Percentiles rank a stretch among this genome's conserved stretches.
These are phyloP conservation scores for Isotomurus palustris DNA, from an alignment of 2,888 invertebrate genomes.

Conservation along the genomic window DNA sequence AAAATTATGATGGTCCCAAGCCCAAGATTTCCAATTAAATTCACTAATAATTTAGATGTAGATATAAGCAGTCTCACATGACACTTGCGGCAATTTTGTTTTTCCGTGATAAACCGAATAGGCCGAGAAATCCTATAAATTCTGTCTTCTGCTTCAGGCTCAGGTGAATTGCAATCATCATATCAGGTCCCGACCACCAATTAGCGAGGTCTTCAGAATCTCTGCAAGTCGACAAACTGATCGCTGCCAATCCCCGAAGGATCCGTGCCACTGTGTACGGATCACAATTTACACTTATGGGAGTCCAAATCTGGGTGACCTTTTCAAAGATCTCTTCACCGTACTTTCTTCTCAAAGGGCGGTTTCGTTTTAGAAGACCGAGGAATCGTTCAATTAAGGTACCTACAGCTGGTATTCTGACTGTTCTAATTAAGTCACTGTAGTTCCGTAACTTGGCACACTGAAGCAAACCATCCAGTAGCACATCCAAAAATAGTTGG, in stretches of 20 bases:
- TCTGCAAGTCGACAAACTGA: conserved; percentile 26
- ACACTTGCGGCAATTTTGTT: conserved; percentile 12
- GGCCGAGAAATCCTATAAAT: conserved; percentile 31
- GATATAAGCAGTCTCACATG: conserved; percentile 27
- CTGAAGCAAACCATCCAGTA: conserved; percentile 20
- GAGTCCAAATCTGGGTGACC: conserved; percentile 32
- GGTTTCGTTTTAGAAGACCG: conserved; percentile 19
- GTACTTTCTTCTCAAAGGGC: conserved; percentile 13
- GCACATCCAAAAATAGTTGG: conserved; percentile 31
- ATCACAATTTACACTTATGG: conserved; percentile 38
- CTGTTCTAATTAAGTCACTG: conserved; percentile 10
- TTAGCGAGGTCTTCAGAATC: conserved; percentile 23
- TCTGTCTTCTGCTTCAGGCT: conserved; percentile 35
- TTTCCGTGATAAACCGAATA: conserved; percentile 34
- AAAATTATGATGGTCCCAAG: too few species aligned
- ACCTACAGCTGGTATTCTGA: conserved; percentile 32
- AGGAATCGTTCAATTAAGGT: conserved; percentile 28
- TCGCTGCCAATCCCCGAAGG: conserved; percentile 31
- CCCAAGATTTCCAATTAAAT: too few species aligned
- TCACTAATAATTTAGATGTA: too few species aligned
- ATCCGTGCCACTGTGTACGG: conserved; percentile 20
- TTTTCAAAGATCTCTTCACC: conserved; percentile 26
- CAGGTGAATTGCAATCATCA: conserved; percentile 26
- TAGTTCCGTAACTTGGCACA: conserved; percentile 27
- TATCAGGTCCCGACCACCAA: conserved; percentile 39